Base-by-base conservation (phyloP, 2,113 vertebrate genomes). In the Sisor rabdophorus region DNA sequence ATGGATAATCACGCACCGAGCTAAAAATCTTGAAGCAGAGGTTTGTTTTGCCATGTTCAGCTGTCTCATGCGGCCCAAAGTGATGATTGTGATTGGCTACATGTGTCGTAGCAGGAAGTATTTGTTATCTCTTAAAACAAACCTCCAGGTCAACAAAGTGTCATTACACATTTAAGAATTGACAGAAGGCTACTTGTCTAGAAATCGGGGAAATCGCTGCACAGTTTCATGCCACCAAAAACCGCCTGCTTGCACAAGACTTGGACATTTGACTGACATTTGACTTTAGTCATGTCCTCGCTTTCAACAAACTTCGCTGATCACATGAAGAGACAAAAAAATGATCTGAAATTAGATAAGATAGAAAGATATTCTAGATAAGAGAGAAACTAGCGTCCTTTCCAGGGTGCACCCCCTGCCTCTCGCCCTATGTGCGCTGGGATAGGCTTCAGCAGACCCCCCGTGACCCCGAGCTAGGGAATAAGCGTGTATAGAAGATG, bases 1-100 rank as follows among this genome's bases (percentile, higher is more conserved):
- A 2, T 1, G 26, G 28, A 15, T 70, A 53, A 53, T 71, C 68
- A 55, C 13, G 11, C 22, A n/a, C 68, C 13, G 20, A 10, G 52
- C 48, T 70, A 10, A 30, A n/a, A 44, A 26, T 30, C 64, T 12
- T 30, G 26, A 53, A 30, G 30, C 48, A 20, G 20, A 16, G 10
- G 24, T 30, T 26, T 19, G 28, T 22, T 26, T 69, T 9, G 47
- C 47, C 32, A 26, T 19, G 26, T 70, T 70, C 50, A 53, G 68
- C 50, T 54, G 68, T 54, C 68, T 8, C 15, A 10, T 11, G 24
- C 19, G 11, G 11, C 47, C 19, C 47, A 20, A 30, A 69, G 28
- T 53, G 48, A 53, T 53, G 50, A 70, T 70, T 55, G 52, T 36
- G 68, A 71, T 71, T n/a, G 68, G 68, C 28, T n/a, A 71, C 26